phyloP scores from a whole-genome alignment of 2,888 invertebrate species.

The Ormia ochracea region DNA sequence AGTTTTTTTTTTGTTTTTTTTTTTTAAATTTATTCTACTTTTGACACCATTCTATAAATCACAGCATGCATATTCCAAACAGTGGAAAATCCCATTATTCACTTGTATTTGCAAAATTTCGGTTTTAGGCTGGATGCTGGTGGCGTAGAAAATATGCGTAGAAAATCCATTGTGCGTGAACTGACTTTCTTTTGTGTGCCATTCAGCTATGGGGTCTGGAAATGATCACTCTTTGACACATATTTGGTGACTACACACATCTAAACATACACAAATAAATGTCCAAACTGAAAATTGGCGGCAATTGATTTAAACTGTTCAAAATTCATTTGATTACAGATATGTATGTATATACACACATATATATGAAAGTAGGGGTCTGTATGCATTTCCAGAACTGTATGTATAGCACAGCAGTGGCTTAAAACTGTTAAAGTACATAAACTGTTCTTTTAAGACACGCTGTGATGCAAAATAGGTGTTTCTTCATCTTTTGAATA shows the following conservation, averaged over 20 bases:
- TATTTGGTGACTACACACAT: conserved; percentile 10
- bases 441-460: background rate
- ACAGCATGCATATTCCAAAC: conserved; percentile 37
- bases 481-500: too few species aligned
- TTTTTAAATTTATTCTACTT: background rate
- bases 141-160: conserved; percentile 8
- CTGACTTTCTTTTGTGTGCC: conserved; percentile 45
- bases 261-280: too few species aligned
- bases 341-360: too few species aligned
- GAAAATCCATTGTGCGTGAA: conserved; percentile 18
- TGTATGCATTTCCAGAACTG: conserved; percentile 7
- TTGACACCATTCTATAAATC: conserved; percentile 57
- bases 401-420: background rate
- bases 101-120: conserved; percentile 9
- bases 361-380: too few species aligned
- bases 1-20: background rate
- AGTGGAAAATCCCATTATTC: conserved; percentile 42
- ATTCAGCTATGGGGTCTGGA: conserved; percentile 44
- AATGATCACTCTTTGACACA: conserved; percentile 37
- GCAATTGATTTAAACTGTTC: conserved; percentile 26
- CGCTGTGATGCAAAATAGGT: too few species aligned
- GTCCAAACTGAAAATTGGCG: conserved; percentile 25
- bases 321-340: conserved; percentile 32
- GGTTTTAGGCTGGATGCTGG: conserved; percentile 4
- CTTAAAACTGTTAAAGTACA: background rate